These are phyloP conservation scores for Phallusia fumigata DNA, from an alignment of 23 tunicate species.

Conservation along the genomic window DNA sequence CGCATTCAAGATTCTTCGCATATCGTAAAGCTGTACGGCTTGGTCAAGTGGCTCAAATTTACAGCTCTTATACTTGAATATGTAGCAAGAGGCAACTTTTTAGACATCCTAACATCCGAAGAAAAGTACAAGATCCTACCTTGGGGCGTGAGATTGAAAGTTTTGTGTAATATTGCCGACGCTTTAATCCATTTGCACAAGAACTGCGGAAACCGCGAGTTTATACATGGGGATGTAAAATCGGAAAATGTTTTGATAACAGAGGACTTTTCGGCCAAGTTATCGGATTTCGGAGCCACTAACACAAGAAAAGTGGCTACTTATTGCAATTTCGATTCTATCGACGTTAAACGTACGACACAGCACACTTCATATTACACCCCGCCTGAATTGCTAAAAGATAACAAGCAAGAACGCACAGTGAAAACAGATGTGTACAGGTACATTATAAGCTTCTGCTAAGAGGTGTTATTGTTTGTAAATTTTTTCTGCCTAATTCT, in stretches of 20 bases:
- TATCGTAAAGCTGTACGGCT: not conserved
- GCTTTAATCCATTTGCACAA: conserved; percentile 7
- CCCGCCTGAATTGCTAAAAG: not conserved
- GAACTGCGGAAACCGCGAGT: not conserved
- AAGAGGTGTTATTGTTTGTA: no score
- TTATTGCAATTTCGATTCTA: not conserved
- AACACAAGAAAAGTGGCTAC: not conserved
- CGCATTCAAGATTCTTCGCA: not conserved
- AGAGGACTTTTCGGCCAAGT: not conserved
- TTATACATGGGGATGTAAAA: not conserved
- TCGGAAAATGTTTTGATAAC: not conserved
- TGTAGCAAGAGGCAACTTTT: not conserved
- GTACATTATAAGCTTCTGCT: not conserved
- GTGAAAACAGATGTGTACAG: not conserved
- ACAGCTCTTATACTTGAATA: not conserved
- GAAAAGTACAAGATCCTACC: not conserved
- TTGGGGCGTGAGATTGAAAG: not conserved
- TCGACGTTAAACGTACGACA: not conserved
- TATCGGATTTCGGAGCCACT: not conserved
- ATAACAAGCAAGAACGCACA: not conserved
- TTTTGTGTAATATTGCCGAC: not conserved
- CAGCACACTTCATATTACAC: not conserved
- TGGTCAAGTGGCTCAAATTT: not conserved
- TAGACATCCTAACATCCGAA: not conserved
- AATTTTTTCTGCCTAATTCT: no score